These are phyloP conservation scores for Colistium nudipinnis DNA, from an alignment of 2,113 vertebrate genomes.

Conservation along the genomic window DNA sequence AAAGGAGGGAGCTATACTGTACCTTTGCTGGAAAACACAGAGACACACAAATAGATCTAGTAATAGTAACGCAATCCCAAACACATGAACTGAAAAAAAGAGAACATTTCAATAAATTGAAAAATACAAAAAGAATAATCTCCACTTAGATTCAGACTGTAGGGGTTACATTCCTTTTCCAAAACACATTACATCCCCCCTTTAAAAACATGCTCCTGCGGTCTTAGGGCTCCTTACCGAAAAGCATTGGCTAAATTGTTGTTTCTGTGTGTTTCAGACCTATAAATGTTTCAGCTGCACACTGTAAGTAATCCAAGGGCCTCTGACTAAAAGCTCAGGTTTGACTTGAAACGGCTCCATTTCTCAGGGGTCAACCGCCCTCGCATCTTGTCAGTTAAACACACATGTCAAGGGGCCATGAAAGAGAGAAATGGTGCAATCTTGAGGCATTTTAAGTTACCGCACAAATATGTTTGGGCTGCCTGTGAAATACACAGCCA, in stretches of 20 bases:
- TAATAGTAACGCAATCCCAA: slow-evolving; percentile 12
- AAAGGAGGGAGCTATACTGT: not conserved
- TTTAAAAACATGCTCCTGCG: slow-evolving; percentile 14
- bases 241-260: slow-evolving; percentile 8
- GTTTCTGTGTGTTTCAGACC: slow-evolving; percentile 24
- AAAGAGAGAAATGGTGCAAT: slow-evolving; percentile 18
- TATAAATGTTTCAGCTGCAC: slow-evolving; percentile 9
- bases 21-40: slow-evolving; percentile 10
- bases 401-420: slow-evolving; percentile 3
- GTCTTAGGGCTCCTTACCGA: slow-evolving; percentile 1
- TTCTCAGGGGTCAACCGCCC: slow-evolving; percentile 20
- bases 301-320: slow-evolving; percentile 24
- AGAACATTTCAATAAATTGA: not conserved
- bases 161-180: slow-evolving; percentile 2
- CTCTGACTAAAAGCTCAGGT: slow-evolving; percentile 17
- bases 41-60: slow-evolving; percentile 12
- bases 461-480: no score
- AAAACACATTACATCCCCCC: not conserved
- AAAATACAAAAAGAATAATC: no score
- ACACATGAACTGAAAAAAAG: not conserved
- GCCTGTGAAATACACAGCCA: slow-evolving; percentile 6
- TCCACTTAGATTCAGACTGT: not conserved
- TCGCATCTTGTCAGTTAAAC: slow-evolving; percentile 23
- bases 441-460: not conserved
- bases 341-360: slow-evolving; percentile 30